Percentiles rank a stretch among this genome's conserved stretches.
phyloP scores from a whole-genome alignment of 2,113 vertebrate genomes.

The Cisticola juncidis region DNA sequence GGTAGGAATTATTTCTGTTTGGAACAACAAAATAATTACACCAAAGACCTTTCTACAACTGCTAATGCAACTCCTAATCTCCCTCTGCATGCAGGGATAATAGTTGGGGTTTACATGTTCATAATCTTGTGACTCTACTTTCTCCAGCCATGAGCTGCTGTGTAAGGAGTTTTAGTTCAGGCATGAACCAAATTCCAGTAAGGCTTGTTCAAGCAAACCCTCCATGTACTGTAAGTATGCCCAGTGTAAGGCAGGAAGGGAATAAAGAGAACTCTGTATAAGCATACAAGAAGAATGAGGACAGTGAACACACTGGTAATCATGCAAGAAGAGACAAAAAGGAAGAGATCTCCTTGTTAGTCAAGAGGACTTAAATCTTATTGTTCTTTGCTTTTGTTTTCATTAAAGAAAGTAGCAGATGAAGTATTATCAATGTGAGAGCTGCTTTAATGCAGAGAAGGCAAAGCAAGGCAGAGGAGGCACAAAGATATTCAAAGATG shows the following conservation, averaged over 20 bases:
- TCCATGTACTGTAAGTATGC: neutral
- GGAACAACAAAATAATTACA: conserved; percentile 1
- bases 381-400: neutral
- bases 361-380: neutral
- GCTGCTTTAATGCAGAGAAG: neutral
- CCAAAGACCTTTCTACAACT: neutral
- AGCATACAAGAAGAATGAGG: neutral
- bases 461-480: neutral
- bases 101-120: neutral
- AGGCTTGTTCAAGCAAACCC: neutral
- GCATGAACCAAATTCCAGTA: neutral
- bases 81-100: neutral
- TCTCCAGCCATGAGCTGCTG: neutral
- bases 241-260: neutral
- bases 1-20: neutral
- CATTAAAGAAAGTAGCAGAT: neutral
- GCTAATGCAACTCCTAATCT: conserved; percentile 27
- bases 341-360: neutral
- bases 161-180: neutral
- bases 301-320: neutral
- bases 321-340: neutral
- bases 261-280: neutral
- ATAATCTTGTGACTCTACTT: conserved; percentile 43
- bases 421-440: neutral
- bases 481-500: neutral